These are phyloP conservation scores for Corvus hawaiiensis DNA, from an alignment of 2,113 vertebrate genomes.

Conservation along the genomic window DNA sequence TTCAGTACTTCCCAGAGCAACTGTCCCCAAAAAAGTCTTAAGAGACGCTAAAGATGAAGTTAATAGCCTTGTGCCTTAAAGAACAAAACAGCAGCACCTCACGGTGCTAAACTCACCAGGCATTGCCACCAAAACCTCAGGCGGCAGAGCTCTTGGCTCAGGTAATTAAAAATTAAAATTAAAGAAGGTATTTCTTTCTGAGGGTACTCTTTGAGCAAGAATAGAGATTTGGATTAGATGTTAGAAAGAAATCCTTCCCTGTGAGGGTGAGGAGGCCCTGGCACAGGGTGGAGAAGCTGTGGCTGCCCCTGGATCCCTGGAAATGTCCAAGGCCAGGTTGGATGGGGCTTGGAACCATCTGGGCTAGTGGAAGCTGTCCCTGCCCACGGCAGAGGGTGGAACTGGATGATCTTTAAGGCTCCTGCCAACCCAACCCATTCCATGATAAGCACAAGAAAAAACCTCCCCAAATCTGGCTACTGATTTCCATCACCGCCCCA, in stretches of 20 bases:
- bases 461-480: not conserved
- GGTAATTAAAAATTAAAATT: not conserved
- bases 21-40: not conserved
- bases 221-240: not conserved
- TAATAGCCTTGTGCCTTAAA: not conserved
- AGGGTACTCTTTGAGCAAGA: not conserved
- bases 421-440: not conserved
- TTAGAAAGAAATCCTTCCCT: not conserved
- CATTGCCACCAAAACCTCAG: not conserved
- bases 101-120: not conserved
- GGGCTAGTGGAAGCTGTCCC: not conserved
- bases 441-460: not conserved
- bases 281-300: not conserved
- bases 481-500: not conserved
- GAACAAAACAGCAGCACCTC: not conserved
- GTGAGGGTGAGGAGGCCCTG: not conserved
- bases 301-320: not conserved
- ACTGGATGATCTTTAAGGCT: not conserved
- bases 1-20: not conserved
- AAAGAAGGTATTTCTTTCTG: not conserved
- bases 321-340: not conserved
- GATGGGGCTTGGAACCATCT: fast-evolving
- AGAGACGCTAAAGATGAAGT: not conserved
- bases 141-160: not conserved
- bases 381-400: not conserved